Conservation (phyloP, 2,797 vertebrate genomes). For the Champsocephalus gunnari region DNA sequence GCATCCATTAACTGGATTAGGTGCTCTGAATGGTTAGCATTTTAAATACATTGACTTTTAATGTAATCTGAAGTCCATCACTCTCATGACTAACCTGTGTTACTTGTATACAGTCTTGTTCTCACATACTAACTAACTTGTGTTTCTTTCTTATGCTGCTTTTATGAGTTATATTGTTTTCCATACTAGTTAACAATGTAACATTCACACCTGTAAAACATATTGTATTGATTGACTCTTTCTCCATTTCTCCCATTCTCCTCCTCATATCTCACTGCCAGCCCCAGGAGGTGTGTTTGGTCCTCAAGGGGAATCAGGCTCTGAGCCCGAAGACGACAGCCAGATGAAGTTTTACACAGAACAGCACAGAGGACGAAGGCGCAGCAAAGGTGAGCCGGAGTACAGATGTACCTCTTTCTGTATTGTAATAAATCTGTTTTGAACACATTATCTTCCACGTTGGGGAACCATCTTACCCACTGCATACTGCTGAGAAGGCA, state of each 20-base stretch:
- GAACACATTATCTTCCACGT: constrained; percentile 32
- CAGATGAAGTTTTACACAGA: constrained; percentile 96
- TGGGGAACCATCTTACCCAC: constrained; percentile 21
- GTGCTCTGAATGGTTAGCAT: background rate
- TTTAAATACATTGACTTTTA: background rate
- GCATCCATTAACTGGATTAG: background rate
- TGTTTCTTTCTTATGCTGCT: background rate
- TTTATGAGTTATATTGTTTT: background rate
- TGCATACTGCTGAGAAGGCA: constrained; percentile 29
- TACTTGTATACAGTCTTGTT: background rate
- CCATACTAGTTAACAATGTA: constrained; percentile 5
- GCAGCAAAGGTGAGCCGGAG: constrained; percentile 91
- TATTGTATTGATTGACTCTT: constrained; percentile 23
- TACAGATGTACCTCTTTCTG: constrained; percentile 11
- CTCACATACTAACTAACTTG: background rate
- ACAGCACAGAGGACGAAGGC: constrained; percentile 91
- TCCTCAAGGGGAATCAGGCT: constrained; percentile 91
- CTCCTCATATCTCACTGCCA: constrained; percentile 47
- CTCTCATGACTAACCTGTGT: background rate
- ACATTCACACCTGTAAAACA: background rate
- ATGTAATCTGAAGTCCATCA: no score
- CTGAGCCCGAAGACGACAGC: constrained; percentile 93
- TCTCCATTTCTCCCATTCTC: constrained; percentile 24
- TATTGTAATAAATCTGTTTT: constrained; percentile 28
- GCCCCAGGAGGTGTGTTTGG: constrained; percentile 89